These are phyloP conservation scores for Gallinago jamesoni DNA, from an alignment of 2,113 vertebrate species.

Conservation along the genomic window DNA sequence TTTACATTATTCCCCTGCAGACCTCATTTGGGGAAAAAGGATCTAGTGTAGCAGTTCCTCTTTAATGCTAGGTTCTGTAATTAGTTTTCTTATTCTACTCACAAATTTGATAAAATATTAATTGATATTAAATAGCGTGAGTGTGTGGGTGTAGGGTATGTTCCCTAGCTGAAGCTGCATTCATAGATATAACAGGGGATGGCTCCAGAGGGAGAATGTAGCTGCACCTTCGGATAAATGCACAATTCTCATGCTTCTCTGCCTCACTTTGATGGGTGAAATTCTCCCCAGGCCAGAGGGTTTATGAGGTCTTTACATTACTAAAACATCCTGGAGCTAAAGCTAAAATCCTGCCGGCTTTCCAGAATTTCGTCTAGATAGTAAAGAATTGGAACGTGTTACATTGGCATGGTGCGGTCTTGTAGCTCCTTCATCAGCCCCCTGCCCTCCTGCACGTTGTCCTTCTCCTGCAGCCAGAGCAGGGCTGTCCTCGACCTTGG, in stretches of 20 bases:
- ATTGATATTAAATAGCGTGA: background rate
- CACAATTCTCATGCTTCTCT: background rate
- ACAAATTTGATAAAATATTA: background rate
- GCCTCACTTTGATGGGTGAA: background rate
- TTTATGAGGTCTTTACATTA: background rate
- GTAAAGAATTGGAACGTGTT: background rate
- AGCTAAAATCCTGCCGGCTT: background rate
- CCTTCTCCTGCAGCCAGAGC: background rate
- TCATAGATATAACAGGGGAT: background rate
- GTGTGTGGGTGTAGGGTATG: background rate
- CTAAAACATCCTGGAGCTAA: background rate
- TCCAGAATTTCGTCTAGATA: background rate
- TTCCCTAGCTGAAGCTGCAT: background rate
- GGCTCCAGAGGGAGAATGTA: background rate
- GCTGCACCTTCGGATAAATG: background rate
- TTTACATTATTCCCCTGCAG: constrained; percentile 18
- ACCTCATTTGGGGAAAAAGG: constrained; percentile 27
- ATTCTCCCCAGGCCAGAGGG: background rate
- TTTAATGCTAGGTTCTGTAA: constrained; percentile 29
- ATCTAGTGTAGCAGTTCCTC: background rate
- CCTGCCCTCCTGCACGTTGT: background rate
- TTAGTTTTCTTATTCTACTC: constrained; percentile 30
- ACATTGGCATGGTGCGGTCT: background rate
- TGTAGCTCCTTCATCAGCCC: background rate
- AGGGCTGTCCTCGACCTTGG: rapidly evolving